Percentiles rank a stretch among this genome's conserved stretches.
Conservation (phyloP, 2,888 invertebrate genomes). For the Machimus atricapillus region DNA sequence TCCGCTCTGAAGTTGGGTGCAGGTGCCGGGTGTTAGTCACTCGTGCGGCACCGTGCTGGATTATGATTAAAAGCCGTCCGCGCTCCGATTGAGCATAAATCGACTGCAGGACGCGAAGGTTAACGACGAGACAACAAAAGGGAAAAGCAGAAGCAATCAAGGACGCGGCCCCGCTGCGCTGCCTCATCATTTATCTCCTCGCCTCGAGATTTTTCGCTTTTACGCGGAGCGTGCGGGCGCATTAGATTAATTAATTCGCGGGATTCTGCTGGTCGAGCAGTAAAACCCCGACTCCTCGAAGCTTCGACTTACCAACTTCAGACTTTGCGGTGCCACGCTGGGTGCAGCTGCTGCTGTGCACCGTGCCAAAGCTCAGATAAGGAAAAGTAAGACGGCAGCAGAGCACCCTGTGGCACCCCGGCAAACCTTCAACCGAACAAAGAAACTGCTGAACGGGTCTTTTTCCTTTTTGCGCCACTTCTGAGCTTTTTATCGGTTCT, state of each 20-base stretch:
- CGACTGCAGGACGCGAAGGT: background rate
- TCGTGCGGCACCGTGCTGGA: background rate
- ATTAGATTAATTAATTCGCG: conserved; percentile 11
- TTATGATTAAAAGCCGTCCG: background rate
- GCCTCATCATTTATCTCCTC: background rate
- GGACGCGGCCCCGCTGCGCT: background rate
- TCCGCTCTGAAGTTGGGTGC: background rate
- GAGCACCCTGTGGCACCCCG: background rate
- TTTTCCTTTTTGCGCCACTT: background rate
- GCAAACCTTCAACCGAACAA: background rate
- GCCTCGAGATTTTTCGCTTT: background rate
- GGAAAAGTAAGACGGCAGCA: background rate
- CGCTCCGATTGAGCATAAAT: background rate
- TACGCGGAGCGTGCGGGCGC: background rate
- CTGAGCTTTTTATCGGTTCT: background rate
- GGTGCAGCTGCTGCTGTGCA: background rate
- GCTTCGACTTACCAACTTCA: background rate
- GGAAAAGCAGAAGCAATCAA: background rate
- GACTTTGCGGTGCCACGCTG: background rate
- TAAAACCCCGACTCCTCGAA: background rate
- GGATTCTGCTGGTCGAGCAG: background rate
- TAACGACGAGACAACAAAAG: background rate
- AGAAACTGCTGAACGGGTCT: background rate
- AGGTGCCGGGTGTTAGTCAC: background rate
- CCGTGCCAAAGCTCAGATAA: background rate